phyloP scores from a whole-genome alignment of 2,113 vertebrate species.

The Nothoprocta pentlandii region DNA sequence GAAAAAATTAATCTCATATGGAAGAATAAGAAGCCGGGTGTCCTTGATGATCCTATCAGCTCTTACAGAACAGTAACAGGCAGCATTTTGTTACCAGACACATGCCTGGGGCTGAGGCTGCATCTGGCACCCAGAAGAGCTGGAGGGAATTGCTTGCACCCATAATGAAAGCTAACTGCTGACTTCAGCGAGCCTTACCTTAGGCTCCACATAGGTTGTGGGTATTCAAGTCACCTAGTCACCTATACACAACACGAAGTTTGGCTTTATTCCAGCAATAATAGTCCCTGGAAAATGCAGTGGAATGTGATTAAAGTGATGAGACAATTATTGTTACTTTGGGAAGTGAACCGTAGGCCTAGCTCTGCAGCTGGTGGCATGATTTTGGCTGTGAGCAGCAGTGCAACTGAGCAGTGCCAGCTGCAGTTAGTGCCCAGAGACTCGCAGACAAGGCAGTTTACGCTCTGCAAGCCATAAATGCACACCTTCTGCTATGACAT shows the following conservation, averaged over 20 bases:
- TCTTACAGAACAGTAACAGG: background rate
- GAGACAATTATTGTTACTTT: background rate
- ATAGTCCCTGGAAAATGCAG: background rate
- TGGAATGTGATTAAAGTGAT: background rate
- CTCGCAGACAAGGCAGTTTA: background rate
- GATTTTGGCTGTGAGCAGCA: background rate
- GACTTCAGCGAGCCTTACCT: background rate
- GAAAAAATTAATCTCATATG: background rate
- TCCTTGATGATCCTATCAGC: background rate
- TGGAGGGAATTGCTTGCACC: background rate
- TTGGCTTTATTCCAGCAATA: background rate
- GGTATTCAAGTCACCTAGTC: background rate
- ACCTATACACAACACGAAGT: accelerated
- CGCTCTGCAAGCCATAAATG: background rate
- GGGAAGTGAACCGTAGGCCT: background rate
- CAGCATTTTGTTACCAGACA: background rate
- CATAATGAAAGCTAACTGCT: background rate
- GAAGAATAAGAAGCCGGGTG: background rate
- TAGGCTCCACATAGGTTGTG: background rate
- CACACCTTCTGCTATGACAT: background rate
- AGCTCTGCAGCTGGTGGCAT: accelerated
- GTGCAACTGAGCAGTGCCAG: background rate
- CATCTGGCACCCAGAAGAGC: background rate
- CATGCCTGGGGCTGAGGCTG: background rate
- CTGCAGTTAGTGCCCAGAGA: background rate